Evolutionary conservation across 2,113 vertebrate genomes (phyloP).

Genomic region (Alces alces): DNA sequence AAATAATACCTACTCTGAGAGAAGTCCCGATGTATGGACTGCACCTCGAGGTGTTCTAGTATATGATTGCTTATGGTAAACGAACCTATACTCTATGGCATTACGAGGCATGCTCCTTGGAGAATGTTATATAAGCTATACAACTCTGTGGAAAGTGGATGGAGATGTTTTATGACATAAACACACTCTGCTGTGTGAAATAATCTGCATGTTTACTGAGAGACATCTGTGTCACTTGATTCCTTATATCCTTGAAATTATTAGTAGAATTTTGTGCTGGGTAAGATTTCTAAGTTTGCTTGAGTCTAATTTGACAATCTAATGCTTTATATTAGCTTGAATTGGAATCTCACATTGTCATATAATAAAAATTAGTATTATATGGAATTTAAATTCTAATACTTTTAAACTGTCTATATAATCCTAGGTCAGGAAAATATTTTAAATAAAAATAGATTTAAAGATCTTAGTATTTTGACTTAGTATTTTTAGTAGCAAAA

Average conservation of each 20-base stretch:
- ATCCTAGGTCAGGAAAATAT: neutral
- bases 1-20: neutral
- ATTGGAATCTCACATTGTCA: neutral
- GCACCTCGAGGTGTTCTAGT: neutral
- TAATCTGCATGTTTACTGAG: neutral
- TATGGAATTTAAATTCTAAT: neutral
- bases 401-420: neutral
- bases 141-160: neutral
- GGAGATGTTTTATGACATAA: neutral
- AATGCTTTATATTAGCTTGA: neutral
- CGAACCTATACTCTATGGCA: neutral
- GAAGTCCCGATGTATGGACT: neutral
- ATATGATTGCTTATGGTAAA: neutral
- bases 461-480: neutral
- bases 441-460: neutral
- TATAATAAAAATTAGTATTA: neutral
- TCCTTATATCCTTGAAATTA: neutral
- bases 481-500: neutral
- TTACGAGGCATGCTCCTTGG: neutral
- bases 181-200: neutral
- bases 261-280: neutral
- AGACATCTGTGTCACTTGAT: neutral
- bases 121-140: neutral
- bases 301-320: neutral
- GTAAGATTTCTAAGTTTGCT: neutral